Evolutionary conservation across 2,888 invertebrate species (phyloP), one percentile per base, ranked within the genome.

Genomic region (Ormyrus pomaceus): DNA sequence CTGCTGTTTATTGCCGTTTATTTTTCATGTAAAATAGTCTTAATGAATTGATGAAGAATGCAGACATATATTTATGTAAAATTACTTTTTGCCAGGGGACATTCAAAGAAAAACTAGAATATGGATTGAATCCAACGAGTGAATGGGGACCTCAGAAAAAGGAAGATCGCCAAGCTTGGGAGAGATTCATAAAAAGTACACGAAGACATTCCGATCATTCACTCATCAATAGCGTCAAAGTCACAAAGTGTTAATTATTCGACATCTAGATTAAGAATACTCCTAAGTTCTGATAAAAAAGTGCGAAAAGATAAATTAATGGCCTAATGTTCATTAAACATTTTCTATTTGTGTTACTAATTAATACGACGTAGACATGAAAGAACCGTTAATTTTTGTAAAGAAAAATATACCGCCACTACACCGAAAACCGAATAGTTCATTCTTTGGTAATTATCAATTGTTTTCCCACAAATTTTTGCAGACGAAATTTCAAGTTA

Each of bases 61-160:
- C 8, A 34, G 7, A 13, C 6, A 65, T 19, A 19, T 19, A 19
- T 9, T 5, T 46, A 59, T 34, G 19, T 46, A 34, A 34, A 34
- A 34, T 51, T 64, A 51, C 53, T 48, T 46, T 5, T 64, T 65
- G 70, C 4, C 48, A 87, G 87, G 87, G 87, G 61, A 85, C 85
- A 7, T 77, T 86, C 2, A 84, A 82, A 61, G 84, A 89, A 84
- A 87, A 87, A 83, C 79, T 91, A n/a, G 46, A 83, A 50, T 82
- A 82, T 19, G 88, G 89, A 7, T 82, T 88, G 10, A 86, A 83
- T 51, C 89, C 90, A 45, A 87, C 87, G n/a, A 83, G 85, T 5
- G 85, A 87, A 13, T 91, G 91, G 91, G 91, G 91, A 9, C 91
- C 91, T 8, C 86, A 86, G n/a, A 86, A 87, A 81, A 65, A 79